phyloP scores from a whole-genome alignment of 1,140 invertebrate genomes.

The Dendroctonus ponderosae region DNA sequence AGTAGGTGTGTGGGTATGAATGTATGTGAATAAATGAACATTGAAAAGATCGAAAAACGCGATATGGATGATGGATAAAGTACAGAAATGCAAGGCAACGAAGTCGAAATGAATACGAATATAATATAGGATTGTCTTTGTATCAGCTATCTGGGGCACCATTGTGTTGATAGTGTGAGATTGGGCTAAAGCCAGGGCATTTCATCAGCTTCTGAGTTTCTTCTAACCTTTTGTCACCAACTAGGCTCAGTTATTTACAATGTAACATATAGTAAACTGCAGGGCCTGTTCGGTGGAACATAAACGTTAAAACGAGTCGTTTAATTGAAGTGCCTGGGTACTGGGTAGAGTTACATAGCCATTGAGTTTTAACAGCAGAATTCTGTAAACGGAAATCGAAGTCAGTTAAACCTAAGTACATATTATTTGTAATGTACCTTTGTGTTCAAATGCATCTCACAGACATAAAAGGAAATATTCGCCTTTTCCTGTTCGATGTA shows the following conservation, averaged over 20 bases:
- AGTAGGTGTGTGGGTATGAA: conserved; percentile 13
- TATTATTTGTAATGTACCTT: conserved; percentile 28
- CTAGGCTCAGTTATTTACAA: no score
- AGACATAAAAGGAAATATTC: conserved; percentile 23
- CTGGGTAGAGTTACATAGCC: neutral
- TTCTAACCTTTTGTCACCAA: no score
- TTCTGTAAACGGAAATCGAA: conserved; percentile 22
- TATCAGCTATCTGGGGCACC: no score
- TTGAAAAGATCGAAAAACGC: conserved; percentile 7
- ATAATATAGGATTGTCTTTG: neutral
- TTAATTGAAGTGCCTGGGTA: no score
- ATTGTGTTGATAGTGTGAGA: no score
- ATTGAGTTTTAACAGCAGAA: conserved; percentile 5
- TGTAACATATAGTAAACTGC: no score
- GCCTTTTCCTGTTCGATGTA: conserved; percentile 9
- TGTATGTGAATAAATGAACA: conserved; percentile 4
- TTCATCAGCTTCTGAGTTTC: no score
- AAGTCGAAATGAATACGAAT: neutral
- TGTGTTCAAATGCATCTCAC: conserved; percentile 8
- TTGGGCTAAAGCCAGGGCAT: no score
- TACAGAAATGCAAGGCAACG: conserved; percentile 12
- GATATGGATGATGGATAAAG: conserved; percentile 21
- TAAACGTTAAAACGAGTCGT: no score
- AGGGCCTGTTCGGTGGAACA: no score
- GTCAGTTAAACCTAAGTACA: conserved; percentile 15